These are phyloP conservation scores for Arvicanthis niloticus DNA, from an alignment of 2,113 vertebrate genomes.

Conservation along the genomic window DNA sequence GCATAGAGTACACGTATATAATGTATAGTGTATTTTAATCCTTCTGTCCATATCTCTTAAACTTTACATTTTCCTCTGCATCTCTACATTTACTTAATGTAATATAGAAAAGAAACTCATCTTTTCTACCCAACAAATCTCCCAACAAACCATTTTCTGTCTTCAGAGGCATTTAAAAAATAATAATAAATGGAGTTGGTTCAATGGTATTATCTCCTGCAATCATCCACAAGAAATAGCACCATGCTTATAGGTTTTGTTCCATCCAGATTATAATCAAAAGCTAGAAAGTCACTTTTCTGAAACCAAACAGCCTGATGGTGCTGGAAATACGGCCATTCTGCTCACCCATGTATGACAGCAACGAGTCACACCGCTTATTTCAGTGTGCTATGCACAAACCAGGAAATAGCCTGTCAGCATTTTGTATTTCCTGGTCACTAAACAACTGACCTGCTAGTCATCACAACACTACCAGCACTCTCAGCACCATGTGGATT, in stretches of 20 bases:
- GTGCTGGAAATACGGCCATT: constrained; percentile 27
- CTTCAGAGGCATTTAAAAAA: not conserved
- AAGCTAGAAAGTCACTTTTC: constrained; percentile 72
- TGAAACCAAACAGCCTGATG: constrained; percentile 70
- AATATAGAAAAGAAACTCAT: not conserved
- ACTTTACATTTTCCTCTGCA: constrained; percentile 42
- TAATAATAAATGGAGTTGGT: not conserved
- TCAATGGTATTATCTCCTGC: constrained; percentile 38
- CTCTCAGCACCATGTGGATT: not conserved
- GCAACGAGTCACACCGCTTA: constrained; percentile 70
- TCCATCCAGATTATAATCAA: constrained; percentile 73
- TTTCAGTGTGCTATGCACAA: constrained; percentile 56
- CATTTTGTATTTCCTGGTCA: constrained; percentile 46
- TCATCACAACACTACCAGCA: not conserved
- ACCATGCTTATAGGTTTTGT: constrained; percentile 44
- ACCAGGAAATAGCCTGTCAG: constrained; percentile 48
- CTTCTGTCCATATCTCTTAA: constrained; percentile 26
- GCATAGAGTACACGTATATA: not conserved
- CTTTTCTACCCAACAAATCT: constrained; percentile 44
- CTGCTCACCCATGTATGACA: constrained; percentile 70
- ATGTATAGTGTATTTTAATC: constrained; percentile 43
- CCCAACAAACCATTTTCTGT: constrained; percentile 36
- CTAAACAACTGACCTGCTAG: constrained; percentile 32
- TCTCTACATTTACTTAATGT: constrained; percentile 1
- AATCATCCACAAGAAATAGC: constrained; percentile 33